Evolutionary conservation across 2,797 vertebrate genomes (phyloP).

Genomic region (Mormyrus proboscirostris): DNA sequence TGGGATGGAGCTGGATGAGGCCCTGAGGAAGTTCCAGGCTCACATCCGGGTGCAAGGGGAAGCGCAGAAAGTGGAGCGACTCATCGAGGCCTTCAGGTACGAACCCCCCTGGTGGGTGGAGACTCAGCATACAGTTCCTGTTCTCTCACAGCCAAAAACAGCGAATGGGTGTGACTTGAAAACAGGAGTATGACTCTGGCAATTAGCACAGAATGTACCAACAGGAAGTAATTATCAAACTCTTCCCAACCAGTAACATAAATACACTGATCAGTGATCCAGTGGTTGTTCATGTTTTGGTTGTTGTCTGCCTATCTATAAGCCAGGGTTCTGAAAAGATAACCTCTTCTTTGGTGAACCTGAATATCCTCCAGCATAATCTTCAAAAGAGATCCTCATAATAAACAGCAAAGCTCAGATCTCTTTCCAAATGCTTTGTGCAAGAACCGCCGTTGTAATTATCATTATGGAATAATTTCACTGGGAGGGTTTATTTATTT

Average conservation of each 20-base stretch:
- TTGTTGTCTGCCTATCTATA: background rate
- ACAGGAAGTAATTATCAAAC: background rate
- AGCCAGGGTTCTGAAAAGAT: background rate
- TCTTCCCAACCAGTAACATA: background rate
- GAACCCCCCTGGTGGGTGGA: constrained; percentile 11
- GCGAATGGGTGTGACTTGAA: background rate
- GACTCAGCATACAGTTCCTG: background rate
- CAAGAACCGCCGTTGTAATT: background rate
- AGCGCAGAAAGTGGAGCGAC: constrained; percentile 95
- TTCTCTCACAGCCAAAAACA: background rate
- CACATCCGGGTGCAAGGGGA: constrained; percentile 97
- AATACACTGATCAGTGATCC: background rate
- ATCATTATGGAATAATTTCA: background rate
- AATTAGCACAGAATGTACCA: background rate
- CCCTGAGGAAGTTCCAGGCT: constrained; percentile 96
- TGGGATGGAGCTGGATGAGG: constrained; percentile 94
- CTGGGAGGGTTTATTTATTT: background rate
- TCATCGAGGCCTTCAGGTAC: constrained; percentile 97
- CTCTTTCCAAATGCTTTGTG: background rate
- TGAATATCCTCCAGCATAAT: background rate
- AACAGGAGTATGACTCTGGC: background rate
- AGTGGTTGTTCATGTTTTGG: background rate
- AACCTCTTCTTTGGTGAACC: background rate
- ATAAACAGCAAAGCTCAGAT: background rate
- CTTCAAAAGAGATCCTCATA: background rate